phyloP scores from a whole-genome alignment of 1,140 invertebrate species.

The Drosophila grimshawi region DNA sequence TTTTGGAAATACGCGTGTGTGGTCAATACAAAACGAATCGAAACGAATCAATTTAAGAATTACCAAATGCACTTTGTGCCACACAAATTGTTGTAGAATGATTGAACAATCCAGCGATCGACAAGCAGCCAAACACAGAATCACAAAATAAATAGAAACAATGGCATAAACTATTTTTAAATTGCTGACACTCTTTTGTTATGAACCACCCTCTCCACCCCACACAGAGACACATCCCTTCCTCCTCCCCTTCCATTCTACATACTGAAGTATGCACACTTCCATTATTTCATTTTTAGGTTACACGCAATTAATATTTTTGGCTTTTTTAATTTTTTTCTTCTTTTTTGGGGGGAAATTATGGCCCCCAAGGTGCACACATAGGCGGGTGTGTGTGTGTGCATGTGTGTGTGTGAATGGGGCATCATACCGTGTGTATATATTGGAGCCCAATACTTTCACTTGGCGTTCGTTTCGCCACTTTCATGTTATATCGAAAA shows the following conservation, averaged over 20 bases:
- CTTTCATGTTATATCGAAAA: constrained; percentile 67
- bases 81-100: constrained; percentile 29
- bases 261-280: constrained; percentile 59
- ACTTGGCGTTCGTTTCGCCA: constrained; percentile 67
- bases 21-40: constrained; percentile 24
- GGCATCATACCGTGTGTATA: constrained; percentile 41
- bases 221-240: constrained; percentile 10
- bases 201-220: constrained; percentile 6
- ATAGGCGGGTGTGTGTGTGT: constrained; percentile 23
- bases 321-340: constrained; percentile 53
- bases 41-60: constrained; percentile 30
- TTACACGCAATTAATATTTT: constrained; percentile 78
- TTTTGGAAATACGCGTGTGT: constrained; percentile 70
- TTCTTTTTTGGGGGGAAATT: neutral
- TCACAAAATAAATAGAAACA: constrained; percentile 71
- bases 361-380: constrained; percentile 58
- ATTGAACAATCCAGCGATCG: constrained; percentile 46
- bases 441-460: constrained; percentile 67
- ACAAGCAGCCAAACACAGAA: constrained; percentile 29
- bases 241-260: neutral
- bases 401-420: constrained; percentile 21
- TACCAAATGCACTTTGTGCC: constrained; percentile 59
- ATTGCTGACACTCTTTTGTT: constrained; percentile 80
- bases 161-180: constrained; percentile 77
- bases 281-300: constrained; percentile 73